A percentile compares a stretch with the other conserved stretches of the same genome.
Conservation (phyloP, 1,140 invertebrate genomes). For the Spodoptera frugiperda region DNA sequence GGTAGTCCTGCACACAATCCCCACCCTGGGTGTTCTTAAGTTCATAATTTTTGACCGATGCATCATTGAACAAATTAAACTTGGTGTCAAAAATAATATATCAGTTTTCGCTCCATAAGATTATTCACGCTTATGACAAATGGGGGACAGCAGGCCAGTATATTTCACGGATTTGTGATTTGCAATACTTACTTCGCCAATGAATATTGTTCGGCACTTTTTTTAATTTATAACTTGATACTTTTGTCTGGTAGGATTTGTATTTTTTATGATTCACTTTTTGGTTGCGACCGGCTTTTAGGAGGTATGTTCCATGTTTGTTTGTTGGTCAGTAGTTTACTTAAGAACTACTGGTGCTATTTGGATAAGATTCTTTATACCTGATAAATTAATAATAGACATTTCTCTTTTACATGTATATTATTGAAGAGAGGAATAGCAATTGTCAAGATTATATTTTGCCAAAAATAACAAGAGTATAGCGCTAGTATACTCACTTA, state of each 20-base stretch:
- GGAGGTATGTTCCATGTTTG: too few species aligned
- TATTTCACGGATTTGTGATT: slow-evolving; percentile 69
- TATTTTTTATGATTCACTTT: slow-evolving; percentile 7
- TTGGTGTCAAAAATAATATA: slow-evolving; percentile 70
- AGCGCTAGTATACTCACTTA: too few species aligned
- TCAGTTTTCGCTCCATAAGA: slow-evolving; percentile 52
- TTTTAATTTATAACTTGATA: slow-evolving; percentile 32
- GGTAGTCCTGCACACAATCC: not conserved
- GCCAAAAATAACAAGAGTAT: too few species aligned
- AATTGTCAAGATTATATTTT: too few species aligned
- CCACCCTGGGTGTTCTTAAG: slow-evolving; percentile 45
- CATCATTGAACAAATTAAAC: slow-evolving; percentile 57
- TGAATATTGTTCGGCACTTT: slow-evolving; percentile 50
- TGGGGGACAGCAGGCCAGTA: slow-evolving; percentile 54
- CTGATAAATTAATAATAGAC: too few species aligned
- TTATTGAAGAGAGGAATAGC: too few species aligned
- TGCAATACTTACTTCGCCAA: slow-evolving; percentile 50
- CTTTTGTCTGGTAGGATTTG: slow-evolving; percentile 23
- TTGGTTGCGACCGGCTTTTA: not conserved
- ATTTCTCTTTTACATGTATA: too few species aligned
- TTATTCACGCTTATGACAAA: slow-evolving; percentile 74
- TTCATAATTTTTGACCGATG: slow-evolving; percentile 48
- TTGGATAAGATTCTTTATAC: too few species aligned
- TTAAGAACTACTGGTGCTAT: not conserved
- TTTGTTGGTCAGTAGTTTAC: too few species aligned